Conservation (phyloP, 2,797 vertebrate species). For the Rhinophrynus dorsalis region DNA sequence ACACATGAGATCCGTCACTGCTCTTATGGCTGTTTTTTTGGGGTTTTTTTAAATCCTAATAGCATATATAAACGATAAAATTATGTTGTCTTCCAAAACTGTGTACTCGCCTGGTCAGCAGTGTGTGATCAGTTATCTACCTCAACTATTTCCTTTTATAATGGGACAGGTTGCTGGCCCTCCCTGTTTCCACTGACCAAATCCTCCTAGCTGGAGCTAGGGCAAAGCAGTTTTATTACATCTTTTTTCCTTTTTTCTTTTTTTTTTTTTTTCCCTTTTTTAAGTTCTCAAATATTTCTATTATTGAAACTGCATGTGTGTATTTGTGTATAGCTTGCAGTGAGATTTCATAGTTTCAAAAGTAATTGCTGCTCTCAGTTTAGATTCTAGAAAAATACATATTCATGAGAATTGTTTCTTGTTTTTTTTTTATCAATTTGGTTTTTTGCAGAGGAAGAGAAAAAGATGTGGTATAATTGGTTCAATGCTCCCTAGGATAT, state of each 20-base stretch:
- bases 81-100: conserved; percentile 91
- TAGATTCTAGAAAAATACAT: conserved; percentile 82
- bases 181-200: conserved; percentile 97
- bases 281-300: conserved; percentile 79
- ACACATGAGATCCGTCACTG: conserved; percentile 73
- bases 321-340: conserved; percentile 81
- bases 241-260: conserved; percentile 73
- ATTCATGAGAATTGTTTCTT: conserved; percentile 77
- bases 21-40: conserved; percentile 69
- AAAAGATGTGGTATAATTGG: conserved; percentile 83
- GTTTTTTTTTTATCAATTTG: conserved; percentile 54
- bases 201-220: conserved; percentile 96
- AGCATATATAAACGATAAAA: conserved; percentile 76
- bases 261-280: conserved; percentile 66
- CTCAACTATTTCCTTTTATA: conserved; percentile 92
- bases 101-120: conserved; percentile 91
- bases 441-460: conserved; percentile 54
- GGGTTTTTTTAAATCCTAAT: conserved; percentile 58
- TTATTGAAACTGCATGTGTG: conserved; percentile 80
- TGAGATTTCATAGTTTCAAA: conserved; percentile 87
- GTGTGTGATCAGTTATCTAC: conserved; percentile 96
- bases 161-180: conserved; percentile 94
- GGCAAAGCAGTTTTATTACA: conserved; percentile 79
- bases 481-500: conserved; percentile 82
- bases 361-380: conserved; percentile 85